Evolutionary conservation across 1,140 invertebrate species (phyloP).

Genomic region (Whitmania pigra): DNA sequence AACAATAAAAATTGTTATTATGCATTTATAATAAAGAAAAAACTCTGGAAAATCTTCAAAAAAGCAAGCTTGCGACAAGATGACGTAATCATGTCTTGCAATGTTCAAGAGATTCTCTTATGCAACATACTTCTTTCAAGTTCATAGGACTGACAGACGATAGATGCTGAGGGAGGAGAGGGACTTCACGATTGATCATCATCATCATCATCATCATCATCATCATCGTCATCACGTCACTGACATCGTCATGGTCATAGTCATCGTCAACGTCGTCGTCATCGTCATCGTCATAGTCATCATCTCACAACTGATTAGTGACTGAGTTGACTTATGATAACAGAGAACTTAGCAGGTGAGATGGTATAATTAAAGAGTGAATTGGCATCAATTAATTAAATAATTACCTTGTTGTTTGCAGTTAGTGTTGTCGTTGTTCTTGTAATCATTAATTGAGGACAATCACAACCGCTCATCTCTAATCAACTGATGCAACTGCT

Average conservation of each 20-base stretch:
- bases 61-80: too few species aligned
- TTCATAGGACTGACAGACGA: background rate
- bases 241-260: background rate
- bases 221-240: background rate
- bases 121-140: too few species aligned
- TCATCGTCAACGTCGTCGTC: slow-evolving; percentile 8
- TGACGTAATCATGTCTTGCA: too few species aligned
- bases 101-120: too few species aligned
- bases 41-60: too few species aligned
- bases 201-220: background rate
- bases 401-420: background rate
- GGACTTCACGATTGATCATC: background rate
- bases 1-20: too few species aligned
- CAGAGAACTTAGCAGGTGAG: background rate
- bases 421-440: background rate
- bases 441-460: background rate
- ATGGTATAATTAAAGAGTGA: background rate
- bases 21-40: too few species aligned
- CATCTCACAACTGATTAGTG: slow-evolving; percentile 8
- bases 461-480: background rate
- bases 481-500: background rate
- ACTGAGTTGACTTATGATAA: background rate
- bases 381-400: background rate
- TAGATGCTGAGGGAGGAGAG: background rate
- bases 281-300: background rate